Evolutionary conservation across 2,113 vertebrate genomes (phyloP).

Genomic region (Casuarius casuarius): DNA sequence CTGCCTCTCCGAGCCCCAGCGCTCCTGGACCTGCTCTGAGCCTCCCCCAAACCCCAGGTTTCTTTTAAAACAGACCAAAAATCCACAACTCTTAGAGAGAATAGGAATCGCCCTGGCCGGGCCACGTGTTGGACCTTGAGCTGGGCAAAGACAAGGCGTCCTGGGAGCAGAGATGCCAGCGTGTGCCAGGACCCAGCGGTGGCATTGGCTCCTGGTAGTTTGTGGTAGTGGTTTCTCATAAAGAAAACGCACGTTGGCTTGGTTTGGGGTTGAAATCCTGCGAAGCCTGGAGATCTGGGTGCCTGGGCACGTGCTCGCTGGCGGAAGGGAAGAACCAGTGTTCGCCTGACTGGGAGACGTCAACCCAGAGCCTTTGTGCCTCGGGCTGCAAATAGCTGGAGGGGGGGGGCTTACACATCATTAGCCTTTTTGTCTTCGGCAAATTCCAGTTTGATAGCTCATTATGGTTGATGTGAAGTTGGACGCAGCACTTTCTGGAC

Average conservation of each 20-base stretch:
- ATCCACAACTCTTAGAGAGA: neutral
- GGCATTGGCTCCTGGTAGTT: neutral
- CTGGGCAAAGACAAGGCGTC: neutral
- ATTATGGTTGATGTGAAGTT: neutral
- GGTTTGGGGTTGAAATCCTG: neutral
- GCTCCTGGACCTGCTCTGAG: neutral
- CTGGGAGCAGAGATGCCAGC: neutral
- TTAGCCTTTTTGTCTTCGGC: neutral
- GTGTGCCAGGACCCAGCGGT: accelerated
- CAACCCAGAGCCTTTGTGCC: neutral
- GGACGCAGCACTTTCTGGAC: constrained; percentile 9
- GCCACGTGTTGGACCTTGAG: accelerated
- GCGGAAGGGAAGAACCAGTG: neutral
- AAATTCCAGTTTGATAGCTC: constrained; percentile 35
- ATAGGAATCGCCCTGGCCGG: neutral
- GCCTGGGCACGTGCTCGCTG: neutral
- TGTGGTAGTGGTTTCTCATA: neutral
- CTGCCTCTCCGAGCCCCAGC: neutral
- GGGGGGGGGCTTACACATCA: neutral
- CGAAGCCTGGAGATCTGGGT: accelerated
- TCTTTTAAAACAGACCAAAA: neutral
- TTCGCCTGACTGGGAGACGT: neutral
- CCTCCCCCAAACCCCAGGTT: accelerated
- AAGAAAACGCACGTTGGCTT: accelerated
- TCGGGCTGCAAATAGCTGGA: accelerated